A percentile compares a stretch with the other conserved stretches of the same genome.
Evolutionary conservation across 2,888 invertebrate species (phyloP).

Genomic region (Pyrochroa serraticornis): DNA sequence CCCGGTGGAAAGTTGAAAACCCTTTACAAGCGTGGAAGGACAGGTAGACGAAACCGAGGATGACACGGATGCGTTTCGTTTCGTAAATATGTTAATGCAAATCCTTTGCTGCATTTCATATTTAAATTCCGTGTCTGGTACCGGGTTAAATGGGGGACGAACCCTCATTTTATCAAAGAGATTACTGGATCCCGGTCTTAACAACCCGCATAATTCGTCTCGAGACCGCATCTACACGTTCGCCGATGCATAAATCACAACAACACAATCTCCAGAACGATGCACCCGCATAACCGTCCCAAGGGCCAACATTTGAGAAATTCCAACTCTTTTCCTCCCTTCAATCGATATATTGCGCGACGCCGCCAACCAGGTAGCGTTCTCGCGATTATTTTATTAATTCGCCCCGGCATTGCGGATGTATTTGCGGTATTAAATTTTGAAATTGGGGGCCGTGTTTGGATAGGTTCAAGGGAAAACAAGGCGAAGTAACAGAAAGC

Average conservation of each 20-base stretch:
- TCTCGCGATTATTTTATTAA: too few species aligned
- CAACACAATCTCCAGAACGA: conserved; percentile 27
- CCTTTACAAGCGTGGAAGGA: background rate
- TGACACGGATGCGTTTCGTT: conserved; percentile 2
- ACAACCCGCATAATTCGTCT: conserved; percentile 38
- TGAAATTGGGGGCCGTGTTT: background rate
- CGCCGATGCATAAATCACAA: conserved; percentile 34
- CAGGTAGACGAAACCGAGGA: conserved; percentile 10
- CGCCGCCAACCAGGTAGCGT: background rate
- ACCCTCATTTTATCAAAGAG: conserved; percentile 19
- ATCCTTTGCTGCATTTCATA: conserved; percentile 23
- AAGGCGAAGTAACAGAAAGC: conserved; percentile 14
- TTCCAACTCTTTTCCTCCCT: background rate
- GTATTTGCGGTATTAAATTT: background rate
- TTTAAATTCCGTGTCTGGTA: conserved; percentile 33
- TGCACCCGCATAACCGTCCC: conserved; percentile 18
- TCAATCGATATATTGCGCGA: background rate
- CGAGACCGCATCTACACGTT: conserved; percentile 32
- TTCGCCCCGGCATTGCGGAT: background rate
- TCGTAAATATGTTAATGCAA: conserved; percentile 11
- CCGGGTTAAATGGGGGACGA: conserved; percentile 16
- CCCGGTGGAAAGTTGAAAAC: too few species aligned
- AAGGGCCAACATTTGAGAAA: too few species aligned
- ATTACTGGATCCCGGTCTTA: conserved; percentile 31
- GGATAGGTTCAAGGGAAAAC: conserved; percentile 14